Evolutionary conservation across 1,140 invertebrate genomes (phyloP).

Genomic region (Drosophila lacteicornis): DNA sequence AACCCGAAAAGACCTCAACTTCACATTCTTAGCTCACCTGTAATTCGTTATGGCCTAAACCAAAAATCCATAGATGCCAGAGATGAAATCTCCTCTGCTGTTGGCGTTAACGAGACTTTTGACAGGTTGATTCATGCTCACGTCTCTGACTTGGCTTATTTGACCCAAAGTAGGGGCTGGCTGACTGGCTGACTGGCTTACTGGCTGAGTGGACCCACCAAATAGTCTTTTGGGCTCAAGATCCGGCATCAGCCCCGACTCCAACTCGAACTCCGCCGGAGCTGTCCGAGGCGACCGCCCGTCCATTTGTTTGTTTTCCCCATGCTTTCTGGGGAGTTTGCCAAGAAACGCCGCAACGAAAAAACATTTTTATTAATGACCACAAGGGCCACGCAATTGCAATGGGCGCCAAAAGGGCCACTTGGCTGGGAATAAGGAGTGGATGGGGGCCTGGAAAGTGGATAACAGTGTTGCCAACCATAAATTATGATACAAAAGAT

Average conservation of each 20-base stretch:
- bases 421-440: constrained; percentile 42
- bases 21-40: constrained; percentile 40
- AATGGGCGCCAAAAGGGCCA: constrained; percentile 82
- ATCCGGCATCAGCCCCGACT: constrained; percentile 43
- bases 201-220: constrained; percentile 42
- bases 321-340: constrained; percentile 72
- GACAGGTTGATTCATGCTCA: constrained; percentile 85
- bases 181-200: constrained; percentile 28
- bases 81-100: constrained; percentile 73
- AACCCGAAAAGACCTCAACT: not conserved
- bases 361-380: constrained; percentile 82
- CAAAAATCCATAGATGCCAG: constrained; percentile 23
- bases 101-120: constrained; percentile 85
- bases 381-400: constrained; percentile 74
- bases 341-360: constrained; percentile 54
- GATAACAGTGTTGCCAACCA: constrained; percentile 18
- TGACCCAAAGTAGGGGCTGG: constrained; percentile 73
- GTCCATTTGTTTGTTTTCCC: constrained; percentile 79
- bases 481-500: constrained; percentile 13
- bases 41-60: constrained; percentile 58
- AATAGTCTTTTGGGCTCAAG: constrained; percentile 47
- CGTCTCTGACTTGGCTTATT: constrained; percentile 81
- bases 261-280: constrained; percentile 3
- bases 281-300: constrained; percentile 54
- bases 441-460: constrained; percentile 3